Base-by-base conservation (phyloP, 2,797 vertebrate genomes). In the Chaunax sp. region DNA sequence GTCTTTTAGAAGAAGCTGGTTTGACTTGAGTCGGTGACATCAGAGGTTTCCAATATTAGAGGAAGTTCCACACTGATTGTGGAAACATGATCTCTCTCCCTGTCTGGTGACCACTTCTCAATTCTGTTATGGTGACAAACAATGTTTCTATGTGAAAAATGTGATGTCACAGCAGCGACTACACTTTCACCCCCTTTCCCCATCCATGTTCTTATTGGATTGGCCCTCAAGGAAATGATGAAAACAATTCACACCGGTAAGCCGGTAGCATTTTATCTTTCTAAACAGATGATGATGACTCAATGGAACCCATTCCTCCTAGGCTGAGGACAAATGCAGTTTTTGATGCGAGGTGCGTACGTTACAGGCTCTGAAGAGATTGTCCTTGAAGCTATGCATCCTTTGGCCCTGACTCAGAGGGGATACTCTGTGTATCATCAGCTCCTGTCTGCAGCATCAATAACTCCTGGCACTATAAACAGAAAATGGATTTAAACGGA, bases 101-200 rank as follows among this genome's bases (percentile, higher is more conserved):
- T 4, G 57, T 69, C 64, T 75, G 22, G 20, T 60, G 33, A 55
- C 44, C 65, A 77, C 77, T 84, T 87, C 72, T 69, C 75, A 67
- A 22, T 68, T 85, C 28, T 15, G 61, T 16, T 45, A 44, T 26
- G 22, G 15, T 52, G 51, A 55, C 54, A 67, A 30, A 46, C 46
- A 37, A 23, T 20, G 44, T 28, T 59, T 61, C 26, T 12, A 18
- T 30, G 72, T 70, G 7, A 69, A 78, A 76, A 50, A 51, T 46
- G 6, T 16, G 4, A 14, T 61, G 18, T 20, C 28, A 5, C 23
- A 62, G 41, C 66, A 64, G 59, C 70, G 80, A 49, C 54, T 66
- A 13, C 49, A 20, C 47, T 38, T 64, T 50, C 66, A 56, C 14
- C 8, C 6, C 20, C 30, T 50, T 55, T 58, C 25, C 14, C 41